Evolutionary conservation across 1,140 invertebrate genomes (phyloP).

Genomic region (Globodera ellingtonae): DNA sequence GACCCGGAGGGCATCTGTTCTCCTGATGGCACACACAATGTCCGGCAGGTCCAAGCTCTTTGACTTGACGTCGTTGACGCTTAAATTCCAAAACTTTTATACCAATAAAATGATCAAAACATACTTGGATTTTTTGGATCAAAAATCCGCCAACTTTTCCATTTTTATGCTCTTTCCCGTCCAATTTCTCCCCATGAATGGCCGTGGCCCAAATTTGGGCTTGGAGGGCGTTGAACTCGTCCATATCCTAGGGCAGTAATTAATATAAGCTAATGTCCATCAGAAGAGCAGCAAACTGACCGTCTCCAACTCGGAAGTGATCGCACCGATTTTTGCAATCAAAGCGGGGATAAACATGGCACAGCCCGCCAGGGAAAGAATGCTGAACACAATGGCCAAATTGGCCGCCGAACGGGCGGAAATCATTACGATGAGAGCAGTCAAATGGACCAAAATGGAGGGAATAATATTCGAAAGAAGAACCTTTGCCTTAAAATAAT

Average conservation of each 20-base stretch:
- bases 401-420: slow-evolving; percentile 26
- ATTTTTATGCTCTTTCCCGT: neutral
- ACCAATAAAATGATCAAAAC: neutral
- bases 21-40: slow-evolving; percentile 24
- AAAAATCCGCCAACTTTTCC: slow-evolving; percentile 20
- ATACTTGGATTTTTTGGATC: slow-evolving; percentile 18
- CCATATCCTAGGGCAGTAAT: slow-evolving; percentile 21
- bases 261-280: neutral
- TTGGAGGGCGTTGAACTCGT: slow-evolving; percentile 28
- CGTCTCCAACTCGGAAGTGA: slow-evolving; percentile 27
- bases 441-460: neutral
- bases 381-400: slow-evolving; percentile 18
- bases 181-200: neutral
- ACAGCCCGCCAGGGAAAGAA: slow-evolving; percentile 18
- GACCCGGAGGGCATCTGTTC: slow-evolving; percentile 30
- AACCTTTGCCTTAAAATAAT: neutral
- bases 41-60: slow-evolving; percentile 3
- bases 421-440: slow-evolving; percentile 14
- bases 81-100: neutral
- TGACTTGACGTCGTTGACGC: slow-evolving; percentile 25
- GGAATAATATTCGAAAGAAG: neutral
- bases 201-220: slow-evolving; percentile 22
- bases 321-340: slow-evolving; percentile 28
- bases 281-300: no score
- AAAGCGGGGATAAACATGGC: slow-evolving; percentile 29